phyloP scores from a whole-genome alignment of 2,113 vertebrate species.

The Brienomyrus longianalis region DNA sequence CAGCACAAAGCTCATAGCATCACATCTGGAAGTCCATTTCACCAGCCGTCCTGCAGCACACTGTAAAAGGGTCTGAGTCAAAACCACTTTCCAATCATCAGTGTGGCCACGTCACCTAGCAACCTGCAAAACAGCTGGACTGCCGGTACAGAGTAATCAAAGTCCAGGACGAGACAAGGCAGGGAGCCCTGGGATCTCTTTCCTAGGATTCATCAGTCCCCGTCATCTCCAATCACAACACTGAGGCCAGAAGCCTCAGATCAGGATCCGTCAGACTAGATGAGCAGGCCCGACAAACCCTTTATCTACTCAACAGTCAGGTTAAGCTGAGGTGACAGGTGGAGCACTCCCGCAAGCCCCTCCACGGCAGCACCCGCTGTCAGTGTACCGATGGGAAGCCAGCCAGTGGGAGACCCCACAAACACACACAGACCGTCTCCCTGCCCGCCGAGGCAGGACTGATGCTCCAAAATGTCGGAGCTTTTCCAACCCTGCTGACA shows the following conservation, averaged over 20 bases:
- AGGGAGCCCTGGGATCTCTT: background rate
- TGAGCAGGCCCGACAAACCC: background rate
- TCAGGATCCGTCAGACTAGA: too few relatives aligned
- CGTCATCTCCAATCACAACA: background rate
- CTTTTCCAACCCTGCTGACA: background rate
- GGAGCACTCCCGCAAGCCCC: too few relatives aligned
- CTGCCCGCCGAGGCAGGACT: background rate
- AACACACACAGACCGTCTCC: background rate
- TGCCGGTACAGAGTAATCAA: background rate
- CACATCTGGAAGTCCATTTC: conserved; percentile 11
- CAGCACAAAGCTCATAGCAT: background rate
- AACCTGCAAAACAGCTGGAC: conserved; percentile 1
- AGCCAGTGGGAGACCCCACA: background rate
- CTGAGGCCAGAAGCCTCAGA: background rate
- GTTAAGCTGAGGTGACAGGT: background rate
- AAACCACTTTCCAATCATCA: background rate
- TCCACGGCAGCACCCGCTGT: background rate
- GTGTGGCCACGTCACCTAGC: background rate
- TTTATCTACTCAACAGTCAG: background rate
- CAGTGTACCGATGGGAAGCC: background rate
- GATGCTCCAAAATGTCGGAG: background rate
- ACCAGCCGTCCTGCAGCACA: background rate
- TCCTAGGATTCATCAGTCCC: background rate
- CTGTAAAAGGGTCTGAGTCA: background rate
- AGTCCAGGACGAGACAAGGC: background rate